Evolutionary conservation across 2,113 vertebrate genomes (phyloP).

Genomic region (Naja naja): DNA sequence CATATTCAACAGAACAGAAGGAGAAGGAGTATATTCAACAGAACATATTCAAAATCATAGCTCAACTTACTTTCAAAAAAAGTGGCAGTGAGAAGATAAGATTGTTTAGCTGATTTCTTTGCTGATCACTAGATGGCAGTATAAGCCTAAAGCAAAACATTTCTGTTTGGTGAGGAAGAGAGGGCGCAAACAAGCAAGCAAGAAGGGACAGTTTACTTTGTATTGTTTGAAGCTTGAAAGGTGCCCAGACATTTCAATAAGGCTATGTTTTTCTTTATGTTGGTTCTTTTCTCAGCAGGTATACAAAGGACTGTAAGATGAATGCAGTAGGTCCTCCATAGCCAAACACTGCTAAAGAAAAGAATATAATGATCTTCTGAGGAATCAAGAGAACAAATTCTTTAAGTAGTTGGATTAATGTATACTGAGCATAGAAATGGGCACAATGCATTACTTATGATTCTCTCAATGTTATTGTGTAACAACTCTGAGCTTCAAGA

Average conservation of each 20-base stretch:
- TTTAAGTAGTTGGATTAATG: not conserved
- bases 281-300: not conserved
- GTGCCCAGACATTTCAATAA: not conserved
- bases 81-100: not conserved
- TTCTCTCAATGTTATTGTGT: not conserved
- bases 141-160: not conserved
- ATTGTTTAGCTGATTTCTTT: not conserved
- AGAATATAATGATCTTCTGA: not conserved
- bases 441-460: not conserved
- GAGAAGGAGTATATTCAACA: not conserved
- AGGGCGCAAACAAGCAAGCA: not conserved
- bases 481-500: not conserved
- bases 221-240: not conserved
- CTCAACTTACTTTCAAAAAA: not conserved
- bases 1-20: not conserved
- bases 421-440: not conserved
- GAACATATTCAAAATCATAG: not conserved
- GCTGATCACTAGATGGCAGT: constrained; percentile 64
- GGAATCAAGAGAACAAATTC: not conserved
- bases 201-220: not conserved
- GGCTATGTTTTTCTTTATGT: not conserved
- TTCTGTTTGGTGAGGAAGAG: not conserved
- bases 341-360: not conserved
- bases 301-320: not conserved
- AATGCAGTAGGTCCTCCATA: not conserved